phyloP scores from a whole-genome alignment of 1,140 invertebrate genomes.

The Sarcophaga bullata region DNA sequence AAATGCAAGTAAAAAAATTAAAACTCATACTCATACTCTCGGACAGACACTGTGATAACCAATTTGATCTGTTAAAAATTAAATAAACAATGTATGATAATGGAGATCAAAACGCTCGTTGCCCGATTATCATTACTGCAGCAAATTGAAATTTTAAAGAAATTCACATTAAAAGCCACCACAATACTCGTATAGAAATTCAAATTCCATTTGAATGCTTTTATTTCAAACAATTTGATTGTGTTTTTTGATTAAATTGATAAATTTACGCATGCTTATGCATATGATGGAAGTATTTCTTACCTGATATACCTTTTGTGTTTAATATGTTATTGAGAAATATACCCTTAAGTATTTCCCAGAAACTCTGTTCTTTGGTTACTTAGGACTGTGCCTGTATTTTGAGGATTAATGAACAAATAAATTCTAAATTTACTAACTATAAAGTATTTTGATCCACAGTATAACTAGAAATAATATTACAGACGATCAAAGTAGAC shows the following conservation, averaged over 20 bases:
- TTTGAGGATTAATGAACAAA: too few relatives aligned
- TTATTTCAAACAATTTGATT: background rate
- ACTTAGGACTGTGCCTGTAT: too few relatives aligned
- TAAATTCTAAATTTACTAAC: too few relatives aligned
- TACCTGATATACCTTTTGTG: background rate
- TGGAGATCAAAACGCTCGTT: background rate
- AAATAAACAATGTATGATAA: slow-evolving; percentile 21
- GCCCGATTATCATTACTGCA: too few relatives aligned
- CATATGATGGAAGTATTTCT: background rate
- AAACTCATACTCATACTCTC: too few relatives aligned
- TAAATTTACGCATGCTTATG: background rate
- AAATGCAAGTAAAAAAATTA: background rate
- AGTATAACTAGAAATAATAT: too few relatives aligned
- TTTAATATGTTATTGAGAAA: too few relatives aligned
- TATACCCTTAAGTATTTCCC: too few relatives aligned
- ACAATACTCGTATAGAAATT: background rate
- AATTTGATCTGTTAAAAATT: background rate
- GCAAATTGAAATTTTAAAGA: background rate
- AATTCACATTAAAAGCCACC: slow-evolving; percentile 3
- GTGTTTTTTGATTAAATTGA: background rate
- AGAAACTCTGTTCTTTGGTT: too few relatives aligned
- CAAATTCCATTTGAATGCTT: background rate
- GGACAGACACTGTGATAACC: background rate
- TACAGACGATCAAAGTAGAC: too few relatives aligned
- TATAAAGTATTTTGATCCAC: too few relatives aligned